Evolutionary conservation across 2,113 vertebrate genomes (phyloP).

Genomic region (Hyla sarda): DNA sequence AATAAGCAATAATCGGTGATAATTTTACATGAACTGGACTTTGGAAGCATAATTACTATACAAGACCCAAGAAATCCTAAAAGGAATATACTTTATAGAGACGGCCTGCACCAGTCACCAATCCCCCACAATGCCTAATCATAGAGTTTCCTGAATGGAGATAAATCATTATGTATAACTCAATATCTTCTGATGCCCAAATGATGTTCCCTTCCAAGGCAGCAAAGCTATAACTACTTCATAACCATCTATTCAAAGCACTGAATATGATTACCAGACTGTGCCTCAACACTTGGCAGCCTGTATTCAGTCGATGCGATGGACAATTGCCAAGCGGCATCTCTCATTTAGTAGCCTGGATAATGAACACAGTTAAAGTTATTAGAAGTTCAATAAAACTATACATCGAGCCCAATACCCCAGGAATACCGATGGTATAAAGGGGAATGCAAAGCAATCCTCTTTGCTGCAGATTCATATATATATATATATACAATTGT

Average conservation of each 20-base stretch:
- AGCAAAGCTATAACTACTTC: background rate
- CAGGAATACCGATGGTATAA: background rate
- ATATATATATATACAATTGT: too few species aligned
- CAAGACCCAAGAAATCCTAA: background rate
- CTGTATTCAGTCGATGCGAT: background rate
- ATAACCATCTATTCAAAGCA: background rate
- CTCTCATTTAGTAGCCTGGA: background rate
- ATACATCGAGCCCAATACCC: background rate
- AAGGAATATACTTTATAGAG: background rate
- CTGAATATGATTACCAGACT: conserved; percentile 9
- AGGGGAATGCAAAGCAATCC: background rate
- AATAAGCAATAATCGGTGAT: background rate
- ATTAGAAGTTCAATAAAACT: conserved; percentile 9
- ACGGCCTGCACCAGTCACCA: background rate
- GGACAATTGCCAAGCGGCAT: background rate
- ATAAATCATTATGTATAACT: background rate
- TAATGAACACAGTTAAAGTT: conserved; percentile 17
- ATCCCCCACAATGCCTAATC: background rate
- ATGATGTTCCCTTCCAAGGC: background rate
- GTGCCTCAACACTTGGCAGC: too few species aligned
- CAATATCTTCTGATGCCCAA: background rate
- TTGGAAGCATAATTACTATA: background rate
- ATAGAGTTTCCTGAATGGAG: background rate
- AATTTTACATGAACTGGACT: background rate
- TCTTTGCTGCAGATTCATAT: too few species aligned